These are phyloP conservation scores for Wiebesia pumilae DNA, from an alignment of 1,140 invertebrate species.

Conservation along the genomic window DNA sequence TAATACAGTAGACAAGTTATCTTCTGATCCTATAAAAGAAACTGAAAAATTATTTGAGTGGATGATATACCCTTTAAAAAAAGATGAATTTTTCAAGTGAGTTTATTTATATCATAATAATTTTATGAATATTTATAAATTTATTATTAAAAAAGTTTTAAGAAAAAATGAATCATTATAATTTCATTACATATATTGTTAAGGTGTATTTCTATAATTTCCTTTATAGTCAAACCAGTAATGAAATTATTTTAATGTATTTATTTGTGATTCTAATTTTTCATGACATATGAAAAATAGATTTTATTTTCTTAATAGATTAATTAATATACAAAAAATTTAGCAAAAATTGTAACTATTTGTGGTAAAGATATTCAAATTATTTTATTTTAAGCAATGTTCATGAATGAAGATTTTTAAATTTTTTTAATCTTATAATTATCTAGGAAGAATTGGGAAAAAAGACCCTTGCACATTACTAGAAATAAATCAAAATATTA, in stretches of 20 bases:
- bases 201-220: too few species aligned
- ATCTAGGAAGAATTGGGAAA: constrained; percentile 83
- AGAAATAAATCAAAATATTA: constrained; percentile 82
- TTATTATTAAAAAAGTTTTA: too few species aligned
- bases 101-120: constrained; percentile 53
- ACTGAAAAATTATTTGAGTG: constrained; percentile 81
- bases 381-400: too few species aligned
- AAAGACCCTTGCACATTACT: constrained; percentile 84
- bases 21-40: constrained; percentile 75
- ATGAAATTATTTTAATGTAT: not conserved
- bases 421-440: constrained; percentile 24
- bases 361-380: too few species aligned
- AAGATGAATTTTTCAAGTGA: constrained; percentile 80
- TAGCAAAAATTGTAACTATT: too few species aligned
- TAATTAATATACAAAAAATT: too few species aligned
- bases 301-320: not conserved
- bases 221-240: too few species aligned
- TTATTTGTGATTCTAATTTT: too few species aligned
- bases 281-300: too few species aligned
- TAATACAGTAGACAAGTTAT: not conserved
- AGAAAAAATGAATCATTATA: too few species aligned
- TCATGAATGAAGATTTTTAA: too few species aligned
- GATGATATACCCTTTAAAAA: constrained; percentile 81
- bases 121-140: constrained; percentile 3
- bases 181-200: too few species aligned